Evolutionary conservation across 2,113 vertebrate genomes (phyloP), one percentile per base, ranked within the genome.

Genomic region (Xiphias gladius): DNA sequence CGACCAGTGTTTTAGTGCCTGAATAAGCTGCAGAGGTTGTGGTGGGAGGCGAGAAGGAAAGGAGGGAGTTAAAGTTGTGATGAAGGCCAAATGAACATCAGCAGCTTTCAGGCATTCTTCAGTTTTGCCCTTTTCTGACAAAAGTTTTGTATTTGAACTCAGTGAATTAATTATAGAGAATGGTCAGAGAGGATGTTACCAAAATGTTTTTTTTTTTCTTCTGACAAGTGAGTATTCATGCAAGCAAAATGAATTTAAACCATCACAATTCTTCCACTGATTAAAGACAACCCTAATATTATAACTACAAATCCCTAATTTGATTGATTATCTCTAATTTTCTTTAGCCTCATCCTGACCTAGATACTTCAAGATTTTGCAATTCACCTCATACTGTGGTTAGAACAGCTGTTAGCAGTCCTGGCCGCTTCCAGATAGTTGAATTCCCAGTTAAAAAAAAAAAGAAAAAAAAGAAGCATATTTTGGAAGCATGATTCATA

Each of bases 81-180:
- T 61, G 79, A 86, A 76, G 71, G 87, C 83, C 83, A 86, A 87
- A 84, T 79, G 83, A 86, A 84, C 91, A 86, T 91, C 80, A 58
- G 50, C 70, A 41, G 73, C 91, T 89, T 46, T 79, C 54, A 67
- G 91, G 86, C 81, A 7, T 76, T 88, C 41, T 69, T 59, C 41
- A 48, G 17, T 84, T 85, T 82, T 84, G 89, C 82, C 85, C 90
- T 92, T 90, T 82, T 52, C 66, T 78, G 67, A 83, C 59, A 12
- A 50, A 90, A 77, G 70, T 83, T 88, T 84, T 24, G 10, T 22
- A 7, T 86, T 76, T 68, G 43, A 84, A 78, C 54, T 81, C 57
- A 82, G 46, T 11, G 48, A 76, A 80, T 5, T 66, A 74, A 84
- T 75, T 24, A 79, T 22, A 81, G 57, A 79, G 11, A 9, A 69